These are phyloP conservation scores for Malurus leucopterus DNA, from an alignment of 2,797 vertebrate species.

Conservation along the genomic window DNA sequence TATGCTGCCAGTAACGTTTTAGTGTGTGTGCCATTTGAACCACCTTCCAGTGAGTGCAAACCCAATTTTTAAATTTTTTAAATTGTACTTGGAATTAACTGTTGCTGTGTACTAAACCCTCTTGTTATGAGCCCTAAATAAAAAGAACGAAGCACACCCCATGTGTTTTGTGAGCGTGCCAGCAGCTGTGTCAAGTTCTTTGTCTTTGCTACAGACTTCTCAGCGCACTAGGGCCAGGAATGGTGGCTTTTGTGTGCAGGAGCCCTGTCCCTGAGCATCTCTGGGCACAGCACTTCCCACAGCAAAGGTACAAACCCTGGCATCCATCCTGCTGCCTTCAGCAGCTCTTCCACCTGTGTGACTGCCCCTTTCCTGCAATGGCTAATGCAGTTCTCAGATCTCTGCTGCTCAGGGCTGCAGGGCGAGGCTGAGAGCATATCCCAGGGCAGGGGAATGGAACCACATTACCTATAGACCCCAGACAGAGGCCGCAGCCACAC, in stretches of 20 bases:
- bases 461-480: rapidly evolving
- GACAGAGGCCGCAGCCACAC: not conserved
- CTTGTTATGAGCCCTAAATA: constrained; percentile 77
- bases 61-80: constrained; percentile 73
- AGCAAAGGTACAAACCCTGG: not conserved
- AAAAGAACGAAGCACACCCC: constrained; percentile 70
- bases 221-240: rapidly evolving
- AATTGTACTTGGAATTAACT: constrained; percentile 78
- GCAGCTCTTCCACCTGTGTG: rapidly evolving
- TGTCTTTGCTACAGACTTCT: not conserved
- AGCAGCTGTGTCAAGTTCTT: not conserved
- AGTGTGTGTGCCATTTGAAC: constrained; percentile 69
- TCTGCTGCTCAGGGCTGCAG: not conserved
- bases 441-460: not conserved
- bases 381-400: rapidly evolving
- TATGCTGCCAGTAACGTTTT: constrained; percentile 52
- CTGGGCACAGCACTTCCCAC: not conserved
- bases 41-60: constrained; percentile 65
- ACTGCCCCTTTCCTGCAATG: not conserved
- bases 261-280: not conserved
- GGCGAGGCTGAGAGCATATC: rapidly evolving
- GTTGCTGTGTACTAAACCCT: constrained; percentile 80
- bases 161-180: constrained; percentile 45
- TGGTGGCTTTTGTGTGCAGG: rapidly evolving
- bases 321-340: not conserved